Conservation (phyloP, 2,113 vertebrate species). For the Conger conger region DNA sequence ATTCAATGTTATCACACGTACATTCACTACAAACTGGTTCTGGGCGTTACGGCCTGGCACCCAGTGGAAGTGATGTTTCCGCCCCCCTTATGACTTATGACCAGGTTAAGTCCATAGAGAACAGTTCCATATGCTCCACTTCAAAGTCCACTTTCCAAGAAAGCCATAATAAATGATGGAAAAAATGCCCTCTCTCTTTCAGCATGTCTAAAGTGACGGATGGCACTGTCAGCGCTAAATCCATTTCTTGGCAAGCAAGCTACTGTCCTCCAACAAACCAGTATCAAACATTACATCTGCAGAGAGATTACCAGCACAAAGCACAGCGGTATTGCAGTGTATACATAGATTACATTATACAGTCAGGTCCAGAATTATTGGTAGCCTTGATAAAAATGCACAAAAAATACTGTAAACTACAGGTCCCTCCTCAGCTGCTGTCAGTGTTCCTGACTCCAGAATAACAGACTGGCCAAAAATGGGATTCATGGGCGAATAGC, state of each 20-base stretch:
- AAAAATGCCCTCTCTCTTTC: constrained; percentile 73
- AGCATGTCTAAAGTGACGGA: constrained; percentile 42
- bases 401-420: no score
- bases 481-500: no score
- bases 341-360: background rate
- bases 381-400: no score
- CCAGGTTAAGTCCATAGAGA: constrained; percentile 21
- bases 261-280: background rate
- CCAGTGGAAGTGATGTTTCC: constrained; percentile 21
- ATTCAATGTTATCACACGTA: no score
- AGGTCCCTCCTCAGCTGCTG: no score
- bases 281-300: background rate
- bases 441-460: no score
- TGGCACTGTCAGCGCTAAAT: constrained; percentile 77
- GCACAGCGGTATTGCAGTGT: background rate
- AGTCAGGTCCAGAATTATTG: no score
- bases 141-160: constrained; percentile 73
- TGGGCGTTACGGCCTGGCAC: no score
- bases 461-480: no score
- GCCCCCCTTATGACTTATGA: background rate
- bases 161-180: constrained; percentile 78
- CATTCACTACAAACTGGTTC: no score
- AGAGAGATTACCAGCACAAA: background rate
- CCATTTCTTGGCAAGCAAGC: constrained; percentile 75
- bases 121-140: constrained; percentile 40